Percentiles rank a stretch among this genome's conserved stretches.
Conservation (phyloP, 2,797 vertebrate genomes). For the Anas bahamensis region DNA sequence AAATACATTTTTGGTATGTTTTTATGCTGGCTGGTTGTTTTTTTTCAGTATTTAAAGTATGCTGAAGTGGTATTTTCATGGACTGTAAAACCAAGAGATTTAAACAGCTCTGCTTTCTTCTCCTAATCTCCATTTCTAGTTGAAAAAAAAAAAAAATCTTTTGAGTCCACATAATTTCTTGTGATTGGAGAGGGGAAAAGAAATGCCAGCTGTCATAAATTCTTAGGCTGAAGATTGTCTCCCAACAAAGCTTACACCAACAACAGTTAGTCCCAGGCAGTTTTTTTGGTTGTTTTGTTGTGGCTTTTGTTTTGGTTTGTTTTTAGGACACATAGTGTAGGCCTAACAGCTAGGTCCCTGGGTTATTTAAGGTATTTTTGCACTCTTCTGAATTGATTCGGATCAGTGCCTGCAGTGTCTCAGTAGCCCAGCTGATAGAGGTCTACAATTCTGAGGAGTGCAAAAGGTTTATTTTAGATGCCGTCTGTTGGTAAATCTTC, state of each 20-base stretch:
- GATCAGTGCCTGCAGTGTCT: neutral
- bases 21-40: neutral
- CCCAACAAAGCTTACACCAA: neutral
- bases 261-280: neutral
- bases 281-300: neutral
- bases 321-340: neutral
- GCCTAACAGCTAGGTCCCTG: neutral
- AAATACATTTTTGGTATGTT: neutral
- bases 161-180: neutral
- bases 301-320: neutral
- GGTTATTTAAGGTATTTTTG: slow-evolving; percentile 1
- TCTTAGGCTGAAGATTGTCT: neutral
- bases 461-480: neutral
- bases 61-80: neutral
- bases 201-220: neutral
- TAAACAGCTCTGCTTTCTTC: neutral
- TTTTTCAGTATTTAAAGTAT: neutral
- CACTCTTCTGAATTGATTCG: neutral
- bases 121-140: neutral
- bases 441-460: neutral
- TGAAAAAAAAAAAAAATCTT: neutral
- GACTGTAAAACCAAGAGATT: neutral
- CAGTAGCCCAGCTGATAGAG: neutral
- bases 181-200: neutral
- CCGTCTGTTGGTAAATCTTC: slow-evolving; percentile 17